Evolutionary conservation across 2,113 vertebrate genomes (phyloP), one percentile per base, ranked within the genome.

Genomic region (mouse (Mus musculus)): DNA sequence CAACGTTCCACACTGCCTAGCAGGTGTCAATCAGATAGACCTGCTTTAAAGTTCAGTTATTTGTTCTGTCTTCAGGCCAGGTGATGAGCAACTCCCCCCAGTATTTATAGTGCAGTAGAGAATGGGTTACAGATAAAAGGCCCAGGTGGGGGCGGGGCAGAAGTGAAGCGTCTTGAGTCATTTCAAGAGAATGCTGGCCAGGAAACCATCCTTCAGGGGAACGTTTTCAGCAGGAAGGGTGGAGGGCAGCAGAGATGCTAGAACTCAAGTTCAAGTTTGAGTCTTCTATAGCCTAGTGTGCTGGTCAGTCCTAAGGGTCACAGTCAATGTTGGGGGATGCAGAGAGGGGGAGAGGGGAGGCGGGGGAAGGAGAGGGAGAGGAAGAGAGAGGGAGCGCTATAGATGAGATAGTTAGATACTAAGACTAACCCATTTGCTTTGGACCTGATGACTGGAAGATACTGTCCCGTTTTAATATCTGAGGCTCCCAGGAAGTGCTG

Each of bases 61-160:
- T 33, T 69, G 69, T 80, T 88, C 52, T 92, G 54, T 78, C 56
- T 95, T 91, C 33, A 75, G 20, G 52, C 46, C 14, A 88, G 84
- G 92, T 42, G 52, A 56, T 59, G 78, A 90, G 85, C 42, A 84
- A 24, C 75, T 80, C n/a, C 54, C 42, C 71, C n/a, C 84, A 80
- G 65, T 96, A 78, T 87, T 93, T 89, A 61, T 39, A 54, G 87
- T 82, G 84, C 16, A 52, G 75, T 71, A 80, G 52, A 87, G 92
- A 84, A 89, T 28, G 42, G 33, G 16, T 82, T 82, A 39, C 20
- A 95, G 46, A 75, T 5, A 75, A 19, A 91, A 78, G n/a, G 4
- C 8, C 42, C 72, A 33, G 52, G 52, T 11, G 42, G 61, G 61
- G 5, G 24, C 2, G 30, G 42, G 69, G 65, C 73, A 59, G 90